Conservation (phyloP, 2,888 invertebrate species). For the Ligdia adustata region DNA sequence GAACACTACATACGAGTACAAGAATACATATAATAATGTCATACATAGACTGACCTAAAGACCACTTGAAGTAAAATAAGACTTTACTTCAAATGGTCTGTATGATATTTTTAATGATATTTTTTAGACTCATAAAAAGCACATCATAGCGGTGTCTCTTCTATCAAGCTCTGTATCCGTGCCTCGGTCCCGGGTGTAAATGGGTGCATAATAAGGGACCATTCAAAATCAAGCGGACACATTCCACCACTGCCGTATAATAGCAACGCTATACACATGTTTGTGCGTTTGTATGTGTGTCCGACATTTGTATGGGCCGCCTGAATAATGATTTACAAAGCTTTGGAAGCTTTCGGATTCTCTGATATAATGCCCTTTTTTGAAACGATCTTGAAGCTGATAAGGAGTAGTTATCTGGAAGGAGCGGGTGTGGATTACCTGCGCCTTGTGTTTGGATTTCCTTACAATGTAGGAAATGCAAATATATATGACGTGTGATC, state of each 20-base stretch:
- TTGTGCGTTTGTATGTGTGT: slow-evolving; percentile 61
- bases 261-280: slow-evolving; percentile 79
- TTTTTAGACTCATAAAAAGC: too few relatives aligned
- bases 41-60: too few relatives aligned
- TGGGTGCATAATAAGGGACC: slow-evolving; percentile 82
- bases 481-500: too few relatives aligned
- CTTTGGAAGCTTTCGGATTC: slow-evolving; percentile 33
- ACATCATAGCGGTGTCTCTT: not conserved
- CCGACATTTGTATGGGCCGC: slow-evolving; percentile 74
- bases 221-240: slow-evolving; percentile 80
- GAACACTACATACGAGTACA: too few relatives aligned
- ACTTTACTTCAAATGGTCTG: too few relatives aligned
- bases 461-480: too few relatives aligned
- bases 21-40: too few relatives aligned
- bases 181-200: slow-evolving; percentile 70
- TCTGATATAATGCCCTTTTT: slow-evolving; percentile 37
- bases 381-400: slow-evolving; percentile 29
- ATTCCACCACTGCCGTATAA: slow-evolving; percentile 74
- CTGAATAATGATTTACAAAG: slow-evolving; percentile 80
- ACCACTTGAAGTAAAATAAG: too few relatives aligned
- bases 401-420: slow-evolving; percentile 11
- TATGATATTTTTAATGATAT: too few relatives aligned
- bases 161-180: slow-evolving; percentile 20
- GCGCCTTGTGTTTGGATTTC: not conserved
- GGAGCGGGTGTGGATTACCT: not conserved